Conservation (phyloP, 1,140 invertebrate genomes). For the Globodera ellingtonae region DNA sequence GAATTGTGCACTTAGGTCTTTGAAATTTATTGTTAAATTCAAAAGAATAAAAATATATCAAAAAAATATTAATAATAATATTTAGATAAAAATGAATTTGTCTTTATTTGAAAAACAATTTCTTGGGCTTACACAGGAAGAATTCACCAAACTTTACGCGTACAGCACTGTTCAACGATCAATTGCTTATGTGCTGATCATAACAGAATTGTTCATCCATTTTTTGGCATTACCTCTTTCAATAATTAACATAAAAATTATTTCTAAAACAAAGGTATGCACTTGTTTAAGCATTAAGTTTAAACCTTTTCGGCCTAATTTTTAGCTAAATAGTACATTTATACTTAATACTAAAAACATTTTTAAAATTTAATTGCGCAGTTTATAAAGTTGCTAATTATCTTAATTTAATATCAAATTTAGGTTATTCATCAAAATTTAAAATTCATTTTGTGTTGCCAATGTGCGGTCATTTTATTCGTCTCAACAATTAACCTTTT, state of each 20-base stretch:
- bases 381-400: neutral
- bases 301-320: neutral
- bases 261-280: neutral
- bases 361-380: too few relatives aligned
- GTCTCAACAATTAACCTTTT: neutral
- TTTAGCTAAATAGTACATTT: neutral
- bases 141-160: too few relatives aligned
- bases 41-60: too few relatives aligned
- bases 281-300: neutral
- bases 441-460: constrained; percentile 3
- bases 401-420: neutral
- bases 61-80: too few relatives aligned
- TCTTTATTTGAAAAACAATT: too few relatives aligned
- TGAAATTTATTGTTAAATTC: too few relatives aligned
- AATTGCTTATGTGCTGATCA: neutral
- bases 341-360: too few relatives aligned
- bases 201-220: neutral
- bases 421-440: neutral
- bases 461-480: neutral
- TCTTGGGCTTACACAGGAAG: too few relatives aligned
- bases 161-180: too few relatives aligned
- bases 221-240: neutral
- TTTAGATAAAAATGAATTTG: too few relatives aligned
- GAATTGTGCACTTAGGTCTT: too few relatives aligned
- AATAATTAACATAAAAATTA: neutral